Evolutionary conservation across 2,113 vertebrate species (phyloP).

Genomic region (Laterallus jamaicensis): DNA sequence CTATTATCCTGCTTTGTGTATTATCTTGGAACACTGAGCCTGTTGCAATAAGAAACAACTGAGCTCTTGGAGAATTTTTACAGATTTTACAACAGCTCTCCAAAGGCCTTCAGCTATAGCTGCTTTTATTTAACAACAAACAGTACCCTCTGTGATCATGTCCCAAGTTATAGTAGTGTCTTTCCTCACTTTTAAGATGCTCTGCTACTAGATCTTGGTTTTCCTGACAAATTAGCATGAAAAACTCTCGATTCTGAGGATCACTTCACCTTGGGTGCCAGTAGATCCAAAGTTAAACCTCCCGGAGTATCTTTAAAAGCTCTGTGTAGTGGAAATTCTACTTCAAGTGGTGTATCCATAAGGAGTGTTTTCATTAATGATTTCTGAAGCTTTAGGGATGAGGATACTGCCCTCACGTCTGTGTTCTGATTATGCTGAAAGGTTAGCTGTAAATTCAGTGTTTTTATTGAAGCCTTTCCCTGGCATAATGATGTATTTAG

Average conservation of each 20-base stretch:
- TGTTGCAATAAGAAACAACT: neutral
- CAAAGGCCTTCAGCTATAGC: neutral
- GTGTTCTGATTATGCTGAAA: conserved; percentile 8
- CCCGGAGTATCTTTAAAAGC: neutral
- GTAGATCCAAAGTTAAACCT: neutral
- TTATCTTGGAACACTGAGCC: neutral
- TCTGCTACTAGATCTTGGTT: neutral
- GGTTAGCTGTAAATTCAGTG: conserved; percentile 12
- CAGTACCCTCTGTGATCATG: neutral
- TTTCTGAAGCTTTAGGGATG: conserved; percentile 3
- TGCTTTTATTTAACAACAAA: neutral
- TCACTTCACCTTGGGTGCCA: neutral
- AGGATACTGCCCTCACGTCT: neutral
- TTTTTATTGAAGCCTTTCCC: conserved; percentile 16
- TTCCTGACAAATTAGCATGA: neutral
- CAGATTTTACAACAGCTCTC: neutral
- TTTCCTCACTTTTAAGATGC: neutral
- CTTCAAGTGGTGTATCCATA: neutral
- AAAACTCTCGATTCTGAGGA: neutral
- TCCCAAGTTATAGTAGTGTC: neutral
- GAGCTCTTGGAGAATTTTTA: neutral
- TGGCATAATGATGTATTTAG: conserved; percentile 1
- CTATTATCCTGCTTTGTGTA: neutral
- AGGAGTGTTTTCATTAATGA: neutral
- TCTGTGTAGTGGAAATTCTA: neutral